Evolutionary conservation across 2,797 vertebrate species (phyloP), one percentile per base, ranked within the genome.

Genomic region (Cephalopachus bancanus): DNA sequence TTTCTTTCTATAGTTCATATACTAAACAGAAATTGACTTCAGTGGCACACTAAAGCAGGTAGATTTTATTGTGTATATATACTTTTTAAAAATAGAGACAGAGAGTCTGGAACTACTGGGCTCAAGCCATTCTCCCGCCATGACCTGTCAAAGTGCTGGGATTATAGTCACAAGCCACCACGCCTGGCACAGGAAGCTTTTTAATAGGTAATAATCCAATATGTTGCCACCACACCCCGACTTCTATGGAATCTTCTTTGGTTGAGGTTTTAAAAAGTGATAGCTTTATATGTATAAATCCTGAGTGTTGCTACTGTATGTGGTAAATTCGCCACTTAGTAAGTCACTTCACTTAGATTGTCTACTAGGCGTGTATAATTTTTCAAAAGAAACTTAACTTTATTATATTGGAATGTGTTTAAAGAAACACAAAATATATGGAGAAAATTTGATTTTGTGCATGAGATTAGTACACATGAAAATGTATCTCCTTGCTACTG

Each of bases 371-470:
- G 5, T 59, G 51, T 64, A 33, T 28, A 15, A 53, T 4, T 72
- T 72, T 87, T 90, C 51, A 3, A 22, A 69, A 64, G 71, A 81
- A 84, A 37, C 74, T 22, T 83, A 12, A 62, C 59, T 93, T 92
- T 84, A 59, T 72, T 69, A 30, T 26, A 76, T 80, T 87, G 49
- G 28, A 60, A 57, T 91, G 8, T 86, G 59, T 72, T 92, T 93
- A 76, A 86, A 78, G 75, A 89, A 93, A 7, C 15, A 17, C 59
- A 89, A 53, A 93, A 84, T 71, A n/a, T 16, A 91, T 15, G 17
- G 12, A 94, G 19, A 14, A 84, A 93, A 95, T 92, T 44, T 69
- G 4, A 28, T 91, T 94, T 91, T 81, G 30, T 92, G 85, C 20
- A 33, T 51, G 9, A 93, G 83, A 74, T 30, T 30, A 79, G 49